Conservation (phyloP, 2,888 invertebrate species). For the Eustalomyia histrio region DNA sequence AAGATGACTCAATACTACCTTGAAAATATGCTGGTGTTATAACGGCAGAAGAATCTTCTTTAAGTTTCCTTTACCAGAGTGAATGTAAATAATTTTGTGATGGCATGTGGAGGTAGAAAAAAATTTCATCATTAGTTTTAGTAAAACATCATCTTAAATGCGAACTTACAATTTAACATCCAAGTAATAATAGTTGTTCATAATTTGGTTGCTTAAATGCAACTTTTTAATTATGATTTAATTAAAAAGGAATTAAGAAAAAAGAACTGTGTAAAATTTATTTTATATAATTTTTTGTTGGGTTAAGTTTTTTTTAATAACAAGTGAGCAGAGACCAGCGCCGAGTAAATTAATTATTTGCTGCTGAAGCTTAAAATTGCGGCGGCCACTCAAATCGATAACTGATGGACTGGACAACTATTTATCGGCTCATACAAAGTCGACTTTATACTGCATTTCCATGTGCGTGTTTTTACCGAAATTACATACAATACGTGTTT, state of each 20-base stretch:
- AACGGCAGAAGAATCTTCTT: conserved; percentile 75
- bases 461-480: no score
- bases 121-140: conserved; percentile 16
- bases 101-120: conserved; percentile 9
- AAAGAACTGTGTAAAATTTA: conserved; percentile 44
- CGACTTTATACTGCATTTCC: no score
- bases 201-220: conserved; percentile 68
- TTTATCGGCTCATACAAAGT: no score
- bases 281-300: conserved; percentile 63
- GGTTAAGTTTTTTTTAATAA: conserved; percentile 49
- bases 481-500: no score
- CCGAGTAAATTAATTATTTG: no score
- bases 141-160: neutral
- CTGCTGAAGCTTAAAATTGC: no score
- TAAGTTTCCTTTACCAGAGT: conserved; percentile 79
- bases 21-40: conserved; percentile 81
- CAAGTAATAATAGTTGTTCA: conserved; percentile 81
- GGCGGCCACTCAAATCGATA: no score
- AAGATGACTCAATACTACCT: conserved; percentile 81
- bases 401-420: no score
- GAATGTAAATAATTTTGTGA: conserved; percentile 4
- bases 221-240: conserved; percentile 37
- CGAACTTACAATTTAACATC: conserved; percentile 82
- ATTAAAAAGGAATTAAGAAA: conserved; percentile 8
- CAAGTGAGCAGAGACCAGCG: no score